phyloP scores from a whole-genome alignment of 2,888 invertebrate species.

The Coelinius sp. region DNA sequence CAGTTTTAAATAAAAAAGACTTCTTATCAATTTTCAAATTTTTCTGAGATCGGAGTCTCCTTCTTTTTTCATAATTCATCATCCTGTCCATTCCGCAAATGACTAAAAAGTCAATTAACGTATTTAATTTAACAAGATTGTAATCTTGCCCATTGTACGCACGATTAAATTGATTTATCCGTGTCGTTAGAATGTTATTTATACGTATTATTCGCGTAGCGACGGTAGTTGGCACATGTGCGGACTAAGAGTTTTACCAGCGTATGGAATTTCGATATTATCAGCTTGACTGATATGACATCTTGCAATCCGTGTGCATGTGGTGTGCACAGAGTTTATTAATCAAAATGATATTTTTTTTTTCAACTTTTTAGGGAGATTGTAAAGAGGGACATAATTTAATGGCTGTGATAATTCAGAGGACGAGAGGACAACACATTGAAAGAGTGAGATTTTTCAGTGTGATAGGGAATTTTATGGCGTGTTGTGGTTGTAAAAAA shows the following conservation, averaged over 20 bases:
- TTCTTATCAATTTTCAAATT: neutral
- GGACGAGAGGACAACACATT: neutral
- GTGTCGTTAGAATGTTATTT: constrained; percentile 55
- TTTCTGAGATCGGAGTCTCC: neutral
- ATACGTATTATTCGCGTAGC: constrained; percentile 37
- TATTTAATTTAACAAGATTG: constrained; percentile 51
- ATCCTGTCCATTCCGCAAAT: neutral
- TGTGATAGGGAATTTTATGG: constrained; percentile 1
- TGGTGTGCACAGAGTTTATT: constrained; percentile 5
- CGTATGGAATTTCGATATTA: constrained; percentile 57
- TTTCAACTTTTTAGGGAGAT: constrained; percentile 33
- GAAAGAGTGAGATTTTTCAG: neutral
- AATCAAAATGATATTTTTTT: constrained; percentile 18
- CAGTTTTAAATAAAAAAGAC: neutral
- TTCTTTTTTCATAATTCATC: neutral
- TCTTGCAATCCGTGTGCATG: constrained; percentile 52
- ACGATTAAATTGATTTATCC: constrained; percentile 63
- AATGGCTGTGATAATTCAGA: neutral
- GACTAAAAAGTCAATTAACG: constrained; percentile 18
- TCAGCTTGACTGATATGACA: constrained; percentile 57
- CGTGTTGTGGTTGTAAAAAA: neutral
- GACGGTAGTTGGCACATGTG: neutral
- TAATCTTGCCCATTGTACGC: constrained; percentile 50
- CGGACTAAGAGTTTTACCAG: neutral
- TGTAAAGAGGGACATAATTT: neutral